Evolutionary conservation across 2,113 vertebrate species (phyloP).

Genomic region (Arothron firmamentum): DNA sequence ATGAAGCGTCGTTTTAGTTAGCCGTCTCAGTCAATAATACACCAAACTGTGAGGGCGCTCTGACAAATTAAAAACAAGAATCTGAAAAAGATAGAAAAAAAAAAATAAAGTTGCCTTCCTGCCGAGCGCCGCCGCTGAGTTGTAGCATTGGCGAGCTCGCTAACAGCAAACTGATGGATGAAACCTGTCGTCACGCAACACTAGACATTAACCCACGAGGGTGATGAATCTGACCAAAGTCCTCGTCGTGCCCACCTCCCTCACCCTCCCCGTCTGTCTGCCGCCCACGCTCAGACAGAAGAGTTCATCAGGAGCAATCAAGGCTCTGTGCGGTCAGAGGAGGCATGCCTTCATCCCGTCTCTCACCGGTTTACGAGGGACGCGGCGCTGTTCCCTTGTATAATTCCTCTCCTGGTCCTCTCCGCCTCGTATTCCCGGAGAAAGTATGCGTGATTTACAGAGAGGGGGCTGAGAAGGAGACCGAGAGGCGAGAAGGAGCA

Average conservation of each 20-base stretch:
- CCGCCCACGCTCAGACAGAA: slow-evolving; percentile 34
- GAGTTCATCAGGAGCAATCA: slow-evolving; percentile 57
- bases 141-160: slow-evolving; percentile 6
- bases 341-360: slow-evolving; percentile 56
- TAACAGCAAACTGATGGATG: slow-evolving; percentile 25
- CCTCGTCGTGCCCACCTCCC: slow-evolving; percentile 26
- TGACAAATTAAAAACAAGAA: background rate
- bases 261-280: slow-evolving; percentile 33
- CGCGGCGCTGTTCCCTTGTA: slow-evolving; percentile 38
- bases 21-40: background rate
- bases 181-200: slow-evolving; percentile 43
- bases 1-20: too few species aligned
- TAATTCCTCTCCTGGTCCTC: slow-evolving; percentile 25
- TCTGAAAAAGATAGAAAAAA: background rate
- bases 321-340: slow-evolving; percentile 39
- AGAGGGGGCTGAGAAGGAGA: slow-evolving; percentile 21
- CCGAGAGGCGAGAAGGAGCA: background rate
- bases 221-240: slow-evolving; percentile 44
- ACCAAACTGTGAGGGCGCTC: background rate
- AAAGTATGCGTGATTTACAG: slow-evolving; percentile 54
- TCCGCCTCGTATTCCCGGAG: slow-evolving; percentile 36
- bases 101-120: slow-evolving; percentile 2
- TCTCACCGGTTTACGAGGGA: slow-evolving; percentile 47
- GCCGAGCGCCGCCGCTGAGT: slow-evolving; percentile 2
- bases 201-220: slow-evolving; percentile 38